Conservation (phyloP, 92 coral and sea anemone genomes). For the Porites evermanni region DNA sequence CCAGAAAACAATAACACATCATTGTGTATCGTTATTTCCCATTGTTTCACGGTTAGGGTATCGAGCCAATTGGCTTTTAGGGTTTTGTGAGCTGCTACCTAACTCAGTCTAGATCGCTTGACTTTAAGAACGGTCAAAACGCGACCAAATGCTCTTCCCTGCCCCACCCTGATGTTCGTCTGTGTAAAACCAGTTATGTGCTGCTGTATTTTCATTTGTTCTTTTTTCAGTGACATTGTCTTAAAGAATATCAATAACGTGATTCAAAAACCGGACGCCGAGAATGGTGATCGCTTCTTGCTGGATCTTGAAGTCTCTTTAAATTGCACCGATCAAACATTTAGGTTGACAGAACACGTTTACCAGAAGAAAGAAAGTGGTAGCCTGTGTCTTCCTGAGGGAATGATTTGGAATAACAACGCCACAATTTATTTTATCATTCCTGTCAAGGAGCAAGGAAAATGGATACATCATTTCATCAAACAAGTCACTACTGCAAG, state of each 20-base stretch:
- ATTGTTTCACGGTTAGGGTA: too few relatives aligned
- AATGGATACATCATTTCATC: constrained; percentile 37
- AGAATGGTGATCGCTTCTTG: constrained; percentile 42
- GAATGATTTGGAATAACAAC: constrained; percentile 27
- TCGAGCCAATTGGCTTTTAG: too few relatives aligned
- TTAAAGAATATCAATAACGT: constrained; percentile 23
- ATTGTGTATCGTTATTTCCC: too few relatives aligned
- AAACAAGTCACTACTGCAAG: constrained; percentile 4
- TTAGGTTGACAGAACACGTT: constrained; percentile 39
- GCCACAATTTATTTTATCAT: constrained; percentile 15
- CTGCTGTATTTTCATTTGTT: neutral
- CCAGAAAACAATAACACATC: too few relatives aligned
- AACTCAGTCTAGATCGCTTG: too few relatives aligned
- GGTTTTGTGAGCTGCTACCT: too few relatives aligned
- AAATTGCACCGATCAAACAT: neutral
- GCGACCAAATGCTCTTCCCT: too few relatives aligned
- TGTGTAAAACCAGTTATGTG: too few relatives aligned
- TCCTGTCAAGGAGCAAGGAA: constrained; percentile 40
- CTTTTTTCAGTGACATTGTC: constrained; percentile 9
- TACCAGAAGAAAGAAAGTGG: constrained; percentile 28
- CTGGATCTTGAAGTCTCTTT: constrained; percentile 24
- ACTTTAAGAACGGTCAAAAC: too few relatives aligned
- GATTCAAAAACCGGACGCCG: constrained; percentile 34
- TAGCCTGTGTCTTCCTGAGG: constrained; percentile 37
- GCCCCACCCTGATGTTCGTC: too few relatives aligned